Evolutionary conservation across 35 echinoderm and acorn worm genomes (phyloP).

Genomic region (Holothuria glaberrima): DNA sequence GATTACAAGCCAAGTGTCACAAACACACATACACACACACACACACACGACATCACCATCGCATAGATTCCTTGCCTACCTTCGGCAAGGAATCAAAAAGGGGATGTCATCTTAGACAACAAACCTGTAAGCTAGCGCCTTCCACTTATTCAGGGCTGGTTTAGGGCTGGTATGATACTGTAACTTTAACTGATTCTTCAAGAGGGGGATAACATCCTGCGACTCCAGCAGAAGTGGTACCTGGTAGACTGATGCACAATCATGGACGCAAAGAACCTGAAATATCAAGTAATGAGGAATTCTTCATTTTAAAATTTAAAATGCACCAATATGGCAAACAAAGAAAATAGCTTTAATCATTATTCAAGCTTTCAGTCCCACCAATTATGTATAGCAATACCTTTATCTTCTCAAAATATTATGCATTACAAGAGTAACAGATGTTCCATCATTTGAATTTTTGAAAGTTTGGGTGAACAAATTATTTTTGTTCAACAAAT

Average conservation of each 20-base stretch:
- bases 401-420: too few species aligned
- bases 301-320: not conserved
- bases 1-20: too few species aligned
- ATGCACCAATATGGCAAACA: too few species aligned
- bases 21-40: too few species aligned
- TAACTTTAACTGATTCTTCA: conserved; percentile 67
- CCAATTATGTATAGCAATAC: too few species aligned
- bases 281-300: not conserved
- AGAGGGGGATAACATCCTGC: conserved; percentile 76
- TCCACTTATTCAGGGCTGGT: conserved; percentile 74
- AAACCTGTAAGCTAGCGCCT: conserved; percentile 93
- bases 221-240: conserved; percentile 76
- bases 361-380: too few species aligned
- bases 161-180: conserved; percentile 60
- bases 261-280: conserved; percentile 94
- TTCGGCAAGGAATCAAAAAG: not conserved
- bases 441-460: too few species aligned
- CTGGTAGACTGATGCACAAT: conserved; percentile 89
- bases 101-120: not conserved
- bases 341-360: too few species aligned
- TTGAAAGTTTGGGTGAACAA: too few species aligned
- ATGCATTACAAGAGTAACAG: too few species aligned
- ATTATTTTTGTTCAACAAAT: too few species aligned
- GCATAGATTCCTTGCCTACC: not conserved
- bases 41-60: too few species aligned